Evolutionary conservation across 2,797 vertebrate species (phyloP), one percentile per base, ranked within the genome.

Genomic region (Karalla daura): DNA sequence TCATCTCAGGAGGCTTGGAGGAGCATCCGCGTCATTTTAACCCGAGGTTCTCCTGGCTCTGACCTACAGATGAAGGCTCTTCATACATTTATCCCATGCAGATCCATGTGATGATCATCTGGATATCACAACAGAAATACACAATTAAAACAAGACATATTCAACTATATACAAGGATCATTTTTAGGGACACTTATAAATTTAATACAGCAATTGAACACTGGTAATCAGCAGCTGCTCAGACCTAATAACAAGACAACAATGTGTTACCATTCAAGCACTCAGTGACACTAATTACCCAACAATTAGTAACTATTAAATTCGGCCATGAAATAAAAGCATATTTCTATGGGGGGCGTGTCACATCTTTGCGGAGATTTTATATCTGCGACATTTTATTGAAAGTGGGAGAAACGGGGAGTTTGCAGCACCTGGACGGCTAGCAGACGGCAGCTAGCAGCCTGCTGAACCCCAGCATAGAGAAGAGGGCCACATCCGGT

Each of bases 71-170:
- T 44, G 33, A n/a, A n/a, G n/a, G n/a, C n/a, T 63, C 28, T 59
- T 70, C 52, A 67, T 36, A 52, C 60, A 63, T 56, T 14, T 24
- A 23, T 67, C 17, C 58, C 36, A 35, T 27, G 27, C 21, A 40
- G 58, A 72, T 75, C 73, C 69, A 63, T 76, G 30, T 6, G 35
- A 45, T 52, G 35, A 67, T 78, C 66, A 87, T 68, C 87, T 91
- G 36, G 1, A 41, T n/a, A 43, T 44, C 55, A 68, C n/a, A 8
- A 70, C 25, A 66, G 12, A 76, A 53, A 70, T 44, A 12, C 24
- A 70, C 17, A 70, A 51, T 43, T 6, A 68, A 15, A 64, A n/a
- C 49, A 63, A 2, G 23, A 37, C 2, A n/a, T 14, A 1, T 7
- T 41, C 17, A 4, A 37, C 21, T 7, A 30, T 7, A 7, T 4